Conservation (phyloP, 2,113 vertebrate genomes). For the Morone chrysops region DNA sequence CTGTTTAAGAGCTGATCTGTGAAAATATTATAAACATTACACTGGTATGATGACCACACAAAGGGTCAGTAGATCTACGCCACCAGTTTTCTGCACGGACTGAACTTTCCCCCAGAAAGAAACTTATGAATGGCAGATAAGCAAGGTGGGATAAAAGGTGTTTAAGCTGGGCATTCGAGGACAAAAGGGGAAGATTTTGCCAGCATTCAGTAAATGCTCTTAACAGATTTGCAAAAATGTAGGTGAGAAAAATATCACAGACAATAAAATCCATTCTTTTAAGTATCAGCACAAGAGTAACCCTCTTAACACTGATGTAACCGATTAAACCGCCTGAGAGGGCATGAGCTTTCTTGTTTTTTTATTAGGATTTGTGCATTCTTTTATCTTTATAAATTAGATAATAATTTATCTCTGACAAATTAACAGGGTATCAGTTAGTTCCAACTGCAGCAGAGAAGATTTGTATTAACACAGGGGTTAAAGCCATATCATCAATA, state of each 20-base stretch:
- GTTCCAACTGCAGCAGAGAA: not conserved
- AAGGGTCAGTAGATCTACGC: not conserved
- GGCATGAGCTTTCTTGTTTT: not conserved
- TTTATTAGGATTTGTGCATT: not conserved
- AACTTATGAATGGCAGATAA: not conserved
- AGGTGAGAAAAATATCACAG: slow-evolving; percentile 17
- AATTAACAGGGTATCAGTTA: not conserved
- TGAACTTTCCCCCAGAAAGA: not conserved
- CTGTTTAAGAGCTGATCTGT: slow-evolving; percentile 7
- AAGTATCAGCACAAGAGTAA: slow-evolving; percentile 37
- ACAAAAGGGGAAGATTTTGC: slow-evolving; percentile 14
- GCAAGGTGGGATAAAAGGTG: not conserved
- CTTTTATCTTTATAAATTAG: not conserved
- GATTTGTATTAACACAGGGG: not conserved
- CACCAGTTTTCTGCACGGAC: not conserved
- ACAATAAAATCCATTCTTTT: slow-evolving; percentile 44
- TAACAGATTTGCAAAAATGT: slow-evolving; percentile 31
- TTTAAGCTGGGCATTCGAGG: not conserved
- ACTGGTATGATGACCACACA: not conserved
- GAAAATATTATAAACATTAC: not conserved
- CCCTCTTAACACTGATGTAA: slow-evolving; percentile 30
- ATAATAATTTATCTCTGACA: not conserved
- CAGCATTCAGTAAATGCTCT: slow-evolving; percentile 25
- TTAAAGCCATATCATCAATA: not conserved
- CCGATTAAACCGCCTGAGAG: slow-evolving; percentile 25